phyloP scores from a whole-genome alignment of 2,797 vertebrate genomes.

The Cynodonichthys magdalenae region DNA sequence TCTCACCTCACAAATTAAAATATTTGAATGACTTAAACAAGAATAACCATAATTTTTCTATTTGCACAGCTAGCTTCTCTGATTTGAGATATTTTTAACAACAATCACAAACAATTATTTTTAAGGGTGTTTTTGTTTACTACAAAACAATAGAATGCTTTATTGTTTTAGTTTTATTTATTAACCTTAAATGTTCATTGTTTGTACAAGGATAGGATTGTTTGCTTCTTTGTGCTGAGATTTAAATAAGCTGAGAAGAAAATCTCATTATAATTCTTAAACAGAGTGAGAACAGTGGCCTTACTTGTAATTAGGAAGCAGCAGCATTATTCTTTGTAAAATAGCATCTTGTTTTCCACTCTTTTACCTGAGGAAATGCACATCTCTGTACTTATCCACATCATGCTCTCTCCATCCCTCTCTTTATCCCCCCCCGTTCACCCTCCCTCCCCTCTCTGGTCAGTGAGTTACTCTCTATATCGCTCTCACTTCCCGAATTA shows the following conservation, averaged over 20 bases:
- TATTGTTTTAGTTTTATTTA: background rate
- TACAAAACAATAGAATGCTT: background rate
- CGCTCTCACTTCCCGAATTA: slow-evolving; percentile 88
- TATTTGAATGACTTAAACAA: too few relatives aligned
- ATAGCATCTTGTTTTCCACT: slow-evolving; percentile 36
- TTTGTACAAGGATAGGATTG: background rate
- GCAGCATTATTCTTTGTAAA: slow-evolving; percentile 36
- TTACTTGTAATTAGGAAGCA: slow-evolving; percentile 12
- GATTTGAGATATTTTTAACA: too few relatives aligned
- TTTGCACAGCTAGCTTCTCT: too few relatives aligned
- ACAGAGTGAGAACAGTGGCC: slow-evolving; percentile 1
- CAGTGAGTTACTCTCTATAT: slow-evolving; percentile 86
- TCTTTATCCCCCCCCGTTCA: slow-evolving; percentile 39
- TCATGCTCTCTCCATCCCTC: slow-evolving; percentile 47
- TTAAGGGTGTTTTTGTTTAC: too few relatives aligned
- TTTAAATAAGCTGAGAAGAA: slow-evolving; percentile 2
- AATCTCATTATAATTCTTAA: background rate
- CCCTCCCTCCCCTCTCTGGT: slow-evolving; percentile 71
- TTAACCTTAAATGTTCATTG: background rate
- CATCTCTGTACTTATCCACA: slow-evolving; percentile 30
- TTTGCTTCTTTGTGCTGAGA: background rate
- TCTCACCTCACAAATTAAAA: too few relatives aligned
- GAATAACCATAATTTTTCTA: too few relatives aligned
- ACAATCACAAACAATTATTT: too few relatives aligned
- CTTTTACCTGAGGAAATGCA: slow-evolving; percentile 50